A percentile compares a stretch with the other conserved stretches of the same genome.
Conservation (phyloP, 2,888 invertebrate species). For the Dorcus hopei region DNA sequence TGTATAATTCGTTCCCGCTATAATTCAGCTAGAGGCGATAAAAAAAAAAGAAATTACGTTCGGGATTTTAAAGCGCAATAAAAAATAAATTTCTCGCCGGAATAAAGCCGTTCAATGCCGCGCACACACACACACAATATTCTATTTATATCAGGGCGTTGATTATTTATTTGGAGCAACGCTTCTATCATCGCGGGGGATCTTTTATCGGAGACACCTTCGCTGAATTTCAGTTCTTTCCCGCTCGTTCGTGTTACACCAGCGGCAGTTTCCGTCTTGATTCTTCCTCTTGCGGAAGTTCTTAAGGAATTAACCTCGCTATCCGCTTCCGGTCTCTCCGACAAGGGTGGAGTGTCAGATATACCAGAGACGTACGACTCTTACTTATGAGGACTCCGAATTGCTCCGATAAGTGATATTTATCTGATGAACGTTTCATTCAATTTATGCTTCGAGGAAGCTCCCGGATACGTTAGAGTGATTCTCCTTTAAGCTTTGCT, state of each 20-base stretch:
- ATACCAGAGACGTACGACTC: conserved; percentile 18
- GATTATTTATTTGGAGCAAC: conserved; percentile 27
- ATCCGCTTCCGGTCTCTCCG: conserved; percentile 23
- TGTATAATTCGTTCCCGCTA: too few relatives aligned
- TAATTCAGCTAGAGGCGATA: too few relatives aligned
- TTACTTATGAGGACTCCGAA: conserved; percentile 17
- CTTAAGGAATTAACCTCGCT: conserved; percentile 25
- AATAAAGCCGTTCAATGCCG: neutral
- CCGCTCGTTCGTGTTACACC: conserved; percentile 2
- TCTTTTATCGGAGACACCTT: conserved; percentile 21
- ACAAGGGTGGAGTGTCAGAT: conserved; percentile 14
- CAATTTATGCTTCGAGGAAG: too few relatives aligned
- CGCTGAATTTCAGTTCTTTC: conserved; percentile 5
- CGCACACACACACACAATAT: neutral
- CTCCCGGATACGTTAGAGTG: too few relatives aligned
- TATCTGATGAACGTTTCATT: conserved; percentile 13
- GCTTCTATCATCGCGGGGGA: conserved; percentile 21
- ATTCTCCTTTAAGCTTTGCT: too few relatives aligned
- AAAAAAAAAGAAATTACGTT: too few relatives aligned
- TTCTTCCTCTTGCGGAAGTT: conserved; percentile 19
- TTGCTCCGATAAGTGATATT: conserved; percentile 21
- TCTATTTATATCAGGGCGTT: conserved; percentile 22
- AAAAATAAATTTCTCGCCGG: too few relatives aligned
- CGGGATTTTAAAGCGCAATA: too few relatives aligned
- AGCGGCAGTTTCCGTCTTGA: conserved; percentile 5